phyloP scores from a whole-genome alignment of 2,888 invertebrate genomes.

The Aspidiotus rigidus region DNA sequence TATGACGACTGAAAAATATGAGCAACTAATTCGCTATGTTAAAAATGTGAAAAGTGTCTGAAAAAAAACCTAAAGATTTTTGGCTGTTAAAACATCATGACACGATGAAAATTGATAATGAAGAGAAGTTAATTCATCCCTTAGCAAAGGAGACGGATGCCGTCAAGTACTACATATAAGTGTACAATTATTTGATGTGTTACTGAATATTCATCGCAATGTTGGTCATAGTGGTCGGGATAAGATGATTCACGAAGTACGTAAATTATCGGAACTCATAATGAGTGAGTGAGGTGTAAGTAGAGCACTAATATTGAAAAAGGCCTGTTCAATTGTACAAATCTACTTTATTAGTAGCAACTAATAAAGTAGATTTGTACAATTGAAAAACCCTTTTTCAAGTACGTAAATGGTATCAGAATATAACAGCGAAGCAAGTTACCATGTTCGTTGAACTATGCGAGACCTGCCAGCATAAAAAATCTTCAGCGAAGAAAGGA shows the following conservation, averaged over 20 bases:
- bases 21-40: background rate
- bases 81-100: background rate
- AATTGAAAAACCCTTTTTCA: too few relatives aligned
- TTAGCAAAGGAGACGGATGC: background rate
- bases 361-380: too few relatives aligned
- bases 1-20: background rate
- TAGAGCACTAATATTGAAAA: too few relatives aligned
- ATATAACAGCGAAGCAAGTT: background rate
- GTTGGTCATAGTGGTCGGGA: conserved; percentile 12
- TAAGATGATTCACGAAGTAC: conserved; percentile 9
- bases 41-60: too few relatives aligned
- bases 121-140: background rate
- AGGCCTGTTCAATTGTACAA: too few relatives aligned
- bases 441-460: background rate
- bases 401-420: background rate
- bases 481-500: background rate
- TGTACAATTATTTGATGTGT: background rate
- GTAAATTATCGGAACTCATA: too few relatives aligned
- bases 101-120: background rate
- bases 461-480: background rate
- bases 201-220: background rate
- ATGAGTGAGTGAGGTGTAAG: too few relatives aligned
- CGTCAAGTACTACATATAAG: background rate
- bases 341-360: too few relatives aligned
- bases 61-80: background rate